Evolutionary conservation across 53 echinoderm and acorn worm species (phyloP).

Genomic region (Henricia sp.): DNA sequence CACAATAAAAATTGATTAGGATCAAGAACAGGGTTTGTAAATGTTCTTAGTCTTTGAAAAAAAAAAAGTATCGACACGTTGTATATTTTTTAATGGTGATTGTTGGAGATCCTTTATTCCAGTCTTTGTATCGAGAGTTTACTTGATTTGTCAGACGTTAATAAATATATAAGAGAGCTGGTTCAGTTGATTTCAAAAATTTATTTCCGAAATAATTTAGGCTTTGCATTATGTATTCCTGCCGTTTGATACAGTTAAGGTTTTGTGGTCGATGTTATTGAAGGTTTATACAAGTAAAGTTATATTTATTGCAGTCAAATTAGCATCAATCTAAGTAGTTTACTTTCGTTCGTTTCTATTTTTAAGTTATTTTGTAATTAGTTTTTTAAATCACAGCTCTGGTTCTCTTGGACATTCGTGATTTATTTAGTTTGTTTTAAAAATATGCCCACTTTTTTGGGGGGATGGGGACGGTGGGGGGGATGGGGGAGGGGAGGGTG

Average conservation of each 20-base stretch:
- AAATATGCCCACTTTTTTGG: constrained; percentile 8
- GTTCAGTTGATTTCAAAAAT: constrained; percentile 29
- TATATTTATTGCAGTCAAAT: constrained; percentile 45
- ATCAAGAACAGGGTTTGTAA: constrained; percentile 32
- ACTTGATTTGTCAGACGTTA: constrained; percentile 27
- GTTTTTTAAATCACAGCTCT: background rate
- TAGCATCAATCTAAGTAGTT: background rate
- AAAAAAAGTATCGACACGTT: background rate
- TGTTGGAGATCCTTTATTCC: constrained; percentile 3
- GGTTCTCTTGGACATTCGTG: constrained; percentile 8
- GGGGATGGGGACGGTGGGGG: background rate
- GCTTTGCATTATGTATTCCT: constrained; percentile 34
- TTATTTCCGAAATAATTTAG: constrained; percentile 20
- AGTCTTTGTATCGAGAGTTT: constrained; percentile 20
- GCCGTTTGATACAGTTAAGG: constrained; percentile 11
- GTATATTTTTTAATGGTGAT: constrained; percentile 8
- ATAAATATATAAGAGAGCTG: constrained; percentile 53
- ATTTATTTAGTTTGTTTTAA: background rate
- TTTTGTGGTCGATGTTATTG: constrained; percentile 23
- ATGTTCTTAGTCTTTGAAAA: background rate
- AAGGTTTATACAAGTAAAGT: constrained; percentile 31
- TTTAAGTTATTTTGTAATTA: background rate
- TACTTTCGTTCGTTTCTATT: constrained; percentile 1
- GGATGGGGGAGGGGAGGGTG: background rate
- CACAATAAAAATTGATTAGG: background rate